Evolutionary conservation across 1,140 invertebrate species (phyloP), one percentile per base, ranked within the genome.

Genomic region (Rhynchophorus ferrugineus): DNA sequence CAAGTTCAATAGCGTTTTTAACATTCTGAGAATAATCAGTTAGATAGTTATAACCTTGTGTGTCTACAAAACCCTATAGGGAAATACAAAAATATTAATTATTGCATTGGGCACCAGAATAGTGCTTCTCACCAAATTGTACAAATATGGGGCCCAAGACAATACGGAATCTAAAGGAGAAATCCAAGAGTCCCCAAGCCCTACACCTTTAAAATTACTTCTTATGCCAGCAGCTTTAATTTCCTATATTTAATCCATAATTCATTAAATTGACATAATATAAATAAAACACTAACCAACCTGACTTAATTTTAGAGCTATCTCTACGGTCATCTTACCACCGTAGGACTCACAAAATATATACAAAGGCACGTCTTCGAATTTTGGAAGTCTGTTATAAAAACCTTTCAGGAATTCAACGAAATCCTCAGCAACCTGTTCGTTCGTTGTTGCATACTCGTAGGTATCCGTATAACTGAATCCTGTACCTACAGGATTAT

Each of bases 401-500:
- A 91, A 84, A 2, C 73, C 72, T 63, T 72, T 74, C 60, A 91
- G 75, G 7, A 89, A 71, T 35, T 75, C 74, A 0, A 91, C 71
- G 44, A 94, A 79, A 73, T 94, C 90, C n/a, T 68, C 37, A 1
- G 84, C 87, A 16, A 91, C 90, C 73, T 87, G 72, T 20, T 72
- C 68, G 56, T 91, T 89, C 56, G 82, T 78, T 5, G 71, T 79
- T 3, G 79, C 77, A 35, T 81, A 71, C 18, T 73, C 66, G 0
- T 63, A 50, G 52, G 73, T 67, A 13, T 84, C 82, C 0, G 83
- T 83, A 62, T 89, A 90, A 69, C 89, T 92, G 67, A 79, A 94
- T 1, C 90, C 90, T n/a, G 86, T 79, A 1, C 90, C 90, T 3
- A 94, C 89, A 1, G 90, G 90, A 69, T 89, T 92, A 62, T 94